Base-by-base conservation (phyloP, 1,140 invertebrate genomes). In the Drosophila cardini region DNA sequence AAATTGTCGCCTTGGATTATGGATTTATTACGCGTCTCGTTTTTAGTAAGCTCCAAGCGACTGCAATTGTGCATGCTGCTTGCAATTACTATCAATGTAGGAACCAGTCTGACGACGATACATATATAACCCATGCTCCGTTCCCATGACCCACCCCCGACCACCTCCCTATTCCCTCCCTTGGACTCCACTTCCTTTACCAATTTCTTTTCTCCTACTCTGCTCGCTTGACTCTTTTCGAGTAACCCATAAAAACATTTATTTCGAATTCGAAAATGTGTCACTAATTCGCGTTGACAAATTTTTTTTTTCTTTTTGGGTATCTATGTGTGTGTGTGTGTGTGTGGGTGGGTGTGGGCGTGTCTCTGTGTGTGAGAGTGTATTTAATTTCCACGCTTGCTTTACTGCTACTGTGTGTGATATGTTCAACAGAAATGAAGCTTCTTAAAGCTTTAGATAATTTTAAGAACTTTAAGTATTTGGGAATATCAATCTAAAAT, bases 1-100 rank as follows among this genome's bases (percentile, higher is more conserved):
- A 89, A 87, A 87, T 87, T 87, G 84, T 84, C 84, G 84, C 84
- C 80, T 87, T 61, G 84, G 84, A 89, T 87, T 87, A 89, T 87
- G 84, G 84, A 89, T 87, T 89, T 87, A 89, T 87, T 87, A 83
- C 84, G 84, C 83, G 78, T 79, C 83, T 86, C 83, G 76, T 76
- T 86, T 67, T 73, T 86, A 67, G 75, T 81, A 76, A 78, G 82
- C 82, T 78, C 48, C 74, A 73, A 78, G 71, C 75, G 75, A 76
- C 82, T 86, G 83, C 83, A 86, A 89, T 89, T 83, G 83, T 87
- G 84, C 83, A 89, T 87, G 83, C 76, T 86, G 84, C 69, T 76
- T 43, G 84, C 83, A 86, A 86, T 86, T 87, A 86, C 83, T 86
- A 87, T 87, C 82, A 86, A 69, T 81, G 81, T 64, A 38, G 45